Evolutionary conservation across 2,888 invertebrate genomes (phyloP).

Genomic region (Xestoiulus laeticollis): DNA sequence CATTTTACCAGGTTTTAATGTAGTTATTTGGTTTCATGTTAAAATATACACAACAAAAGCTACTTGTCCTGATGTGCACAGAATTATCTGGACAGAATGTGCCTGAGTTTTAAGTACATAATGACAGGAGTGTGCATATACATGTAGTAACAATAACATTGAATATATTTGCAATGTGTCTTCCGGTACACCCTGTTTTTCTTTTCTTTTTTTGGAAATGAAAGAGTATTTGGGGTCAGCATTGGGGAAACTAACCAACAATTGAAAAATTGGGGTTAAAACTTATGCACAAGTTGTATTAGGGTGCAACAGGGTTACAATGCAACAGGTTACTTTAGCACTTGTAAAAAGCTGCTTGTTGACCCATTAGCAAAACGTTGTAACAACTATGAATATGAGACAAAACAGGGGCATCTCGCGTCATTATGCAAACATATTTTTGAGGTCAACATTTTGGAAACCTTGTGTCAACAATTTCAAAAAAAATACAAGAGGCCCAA

Average conservation of each 20-base stretch:
- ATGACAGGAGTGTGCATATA: too few species aligned
- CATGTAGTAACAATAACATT: too few species aligned
- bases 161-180: neutral
- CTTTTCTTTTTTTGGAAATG: neutral
- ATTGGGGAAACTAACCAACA: neutral
- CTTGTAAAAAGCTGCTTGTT: conserved; percentile 9
- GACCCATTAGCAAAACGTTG: neutral
- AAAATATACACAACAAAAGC: too few species aligned
- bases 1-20: too few species aligned
- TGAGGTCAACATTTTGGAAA: neutral
- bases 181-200: neutral
- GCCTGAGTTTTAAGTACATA: too few species aligned
- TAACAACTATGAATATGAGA: neutral
- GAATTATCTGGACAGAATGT: too few species aligned
- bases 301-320: neutral
- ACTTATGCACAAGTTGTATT: neutral
- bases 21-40: too few species aligned
- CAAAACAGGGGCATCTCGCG: neutral
- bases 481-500: neutral
- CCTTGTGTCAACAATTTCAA: neutral
- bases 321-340: neutral
- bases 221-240: neutral
- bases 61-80: too few species aligned
- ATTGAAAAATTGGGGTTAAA: neutral
- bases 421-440: neutral